Conservation (phyloP, 2,888 invertebrate genomes). For the Pammene fasciana region DNA sequence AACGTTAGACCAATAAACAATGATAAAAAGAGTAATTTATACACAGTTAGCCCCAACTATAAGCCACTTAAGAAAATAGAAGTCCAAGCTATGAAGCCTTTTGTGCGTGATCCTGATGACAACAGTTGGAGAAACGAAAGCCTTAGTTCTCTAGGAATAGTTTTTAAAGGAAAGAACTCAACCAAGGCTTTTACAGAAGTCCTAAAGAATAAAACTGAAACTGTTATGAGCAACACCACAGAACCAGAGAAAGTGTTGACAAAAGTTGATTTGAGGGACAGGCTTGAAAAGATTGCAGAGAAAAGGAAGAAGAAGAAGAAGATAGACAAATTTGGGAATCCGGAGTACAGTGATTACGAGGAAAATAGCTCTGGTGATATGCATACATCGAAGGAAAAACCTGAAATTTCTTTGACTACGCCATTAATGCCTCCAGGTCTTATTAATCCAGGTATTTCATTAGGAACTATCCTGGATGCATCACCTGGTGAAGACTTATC, state of each 20-base stretch:
- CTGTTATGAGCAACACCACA: conserved; percentile 59
- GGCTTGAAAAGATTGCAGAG: conserved; percentile 75
- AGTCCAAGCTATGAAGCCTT: conserved; percentile 65
- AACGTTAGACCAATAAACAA: conserved; percentile 63
- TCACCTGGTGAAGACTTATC: neutral
- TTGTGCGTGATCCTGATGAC: conserved; percentile 73
- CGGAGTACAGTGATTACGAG: conserved; percentile 68
- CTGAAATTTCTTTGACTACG: conserved; percentile 36
- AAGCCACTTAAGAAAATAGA: conserved; percentile 75
- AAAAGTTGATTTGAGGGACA: conserved; percentile 65
- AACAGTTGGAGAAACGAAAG: conserved; percentile 80
- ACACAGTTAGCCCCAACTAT: conserved; percentile 68
- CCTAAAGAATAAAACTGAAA: conserved; percentile 75
- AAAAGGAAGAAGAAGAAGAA: conserved; percentile 73
- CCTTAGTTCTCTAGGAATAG: conserved; percentile 75
- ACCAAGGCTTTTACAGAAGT: conserved; percentile 76
- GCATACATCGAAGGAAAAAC: conserved; percentile 38
- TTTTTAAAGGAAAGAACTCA: conserved; percentile 75
- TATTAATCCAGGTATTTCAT: neutral
- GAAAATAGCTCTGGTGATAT: conserved; percentile 61
- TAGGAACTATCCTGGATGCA: neutral
- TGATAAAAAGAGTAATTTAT: conserved; percentile 61
- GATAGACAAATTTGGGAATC: conserved; percentile 58
- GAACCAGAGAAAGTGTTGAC: conserved; percentile 63
- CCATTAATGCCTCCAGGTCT: neutral